Evolutionary conservation across 2,113 vertebrate species (phyloP).

Genomic region (Diphyllodes magnificus): DNA sequence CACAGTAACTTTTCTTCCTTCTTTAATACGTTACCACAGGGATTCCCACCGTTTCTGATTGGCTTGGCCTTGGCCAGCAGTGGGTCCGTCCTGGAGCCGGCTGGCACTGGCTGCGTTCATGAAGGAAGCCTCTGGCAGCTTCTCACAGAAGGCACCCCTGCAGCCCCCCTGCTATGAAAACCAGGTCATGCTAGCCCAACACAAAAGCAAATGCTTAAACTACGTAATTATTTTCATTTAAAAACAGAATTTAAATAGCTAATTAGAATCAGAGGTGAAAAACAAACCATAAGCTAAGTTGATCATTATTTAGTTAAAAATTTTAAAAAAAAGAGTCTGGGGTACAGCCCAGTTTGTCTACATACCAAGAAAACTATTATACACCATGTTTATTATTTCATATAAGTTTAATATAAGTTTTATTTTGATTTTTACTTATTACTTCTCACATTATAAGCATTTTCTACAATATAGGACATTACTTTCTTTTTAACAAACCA

Average conservation of each 20-base stretch:
- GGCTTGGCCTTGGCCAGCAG: not conserved
- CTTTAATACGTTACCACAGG: not conserved
- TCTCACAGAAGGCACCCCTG: not conserved
- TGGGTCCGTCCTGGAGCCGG: not conserved
- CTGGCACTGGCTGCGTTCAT: not conserved
- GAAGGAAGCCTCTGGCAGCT: not conserved
- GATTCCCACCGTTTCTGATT: not conserved
- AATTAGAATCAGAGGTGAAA: not conserved
- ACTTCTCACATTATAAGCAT: not conserved
- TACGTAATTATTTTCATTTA: not conserved
- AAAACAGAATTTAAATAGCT: not conserved
- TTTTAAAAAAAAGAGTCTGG: not conserved
- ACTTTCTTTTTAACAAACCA: not conserved
- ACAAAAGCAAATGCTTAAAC: not conserved
- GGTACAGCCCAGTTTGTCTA: not conserved
- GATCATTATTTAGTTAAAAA: not conserved
- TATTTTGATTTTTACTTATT: not conserved
- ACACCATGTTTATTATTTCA: not conserved
- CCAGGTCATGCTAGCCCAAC: not conserved
- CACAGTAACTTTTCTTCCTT: not conserved
- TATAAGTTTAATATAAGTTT: not conserved
- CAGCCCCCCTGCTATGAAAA: fast-evolving
- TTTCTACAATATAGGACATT: not conserved
- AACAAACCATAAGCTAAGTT: not conserved
- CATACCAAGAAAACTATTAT: not conserved